Conservation (phyloP, 1,140 invertebrate species). For the Monomorium pharaonis region DNA sequence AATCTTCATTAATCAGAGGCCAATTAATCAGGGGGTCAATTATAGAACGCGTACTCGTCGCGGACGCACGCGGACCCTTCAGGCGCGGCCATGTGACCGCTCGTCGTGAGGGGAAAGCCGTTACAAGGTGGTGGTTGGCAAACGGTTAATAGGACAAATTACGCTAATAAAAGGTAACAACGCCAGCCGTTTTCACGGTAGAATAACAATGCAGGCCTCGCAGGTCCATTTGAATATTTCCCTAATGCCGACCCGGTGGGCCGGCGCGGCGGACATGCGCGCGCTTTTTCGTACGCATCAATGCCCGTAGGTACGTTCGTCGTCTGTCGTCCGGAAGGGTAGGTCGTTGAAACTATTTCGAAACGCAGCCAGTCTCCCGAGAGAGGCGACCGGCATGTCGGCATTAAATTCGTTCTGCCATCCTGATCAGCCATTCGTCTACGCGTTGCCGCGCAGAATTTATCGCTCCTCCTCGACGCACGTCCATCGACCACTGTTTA, state of each 20-base stretch:
- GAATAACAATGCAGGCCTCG: constrained; percentile 80
- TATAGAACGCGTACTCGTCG: constrained; percentile 32
- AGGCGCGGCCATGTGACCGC: constrained; percentile 11
- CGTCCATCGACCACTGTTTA: constrained; percentile 36
- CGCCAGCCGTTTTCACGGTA: constrained; percentile 82
- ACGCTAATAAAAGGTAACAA: constrained; percentile 82
- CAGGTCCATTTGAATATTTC: constrained; percentile 81
- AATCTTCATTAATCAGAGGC: constrained; percentile 45
- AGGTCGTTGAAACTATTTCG: constrained; percentile 71
- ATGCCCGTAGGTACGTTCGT: constrained; percentile 75
- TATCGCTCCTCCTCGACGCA: constrained; percentile 62
- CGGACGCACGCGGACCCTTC: constrained; percentile 21
- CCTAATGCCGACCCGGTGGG: constrained; percentile 72
- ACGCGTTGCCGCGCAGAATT: constrained; percentile 54
- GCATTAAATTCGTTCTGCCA: constrained; percentile 74
- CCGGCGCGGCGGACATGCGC: constrained; percentile 74
- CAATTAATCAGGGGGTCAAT: constrained; percentile 41
- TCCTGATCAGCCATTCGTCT: constrained; percentile 60
- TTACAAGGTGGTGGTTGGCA: constrained; percentile 73
- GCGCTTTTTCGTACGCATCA: constrained; percentile 81
- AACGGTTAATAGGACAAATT: constrained; percentile 82
- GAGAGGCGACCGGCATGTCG: constrained; percentile 64
- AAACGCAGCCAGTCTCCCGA: constrained; percentile 35
- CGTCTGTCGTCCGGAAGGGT: constrained; percentile 79
- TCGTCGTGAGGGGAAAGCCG: constrained; percentile 52